Conservation (phyloP, 2,113 vertebrate species). For the Ptychochromis oligacanthus region DNA sequence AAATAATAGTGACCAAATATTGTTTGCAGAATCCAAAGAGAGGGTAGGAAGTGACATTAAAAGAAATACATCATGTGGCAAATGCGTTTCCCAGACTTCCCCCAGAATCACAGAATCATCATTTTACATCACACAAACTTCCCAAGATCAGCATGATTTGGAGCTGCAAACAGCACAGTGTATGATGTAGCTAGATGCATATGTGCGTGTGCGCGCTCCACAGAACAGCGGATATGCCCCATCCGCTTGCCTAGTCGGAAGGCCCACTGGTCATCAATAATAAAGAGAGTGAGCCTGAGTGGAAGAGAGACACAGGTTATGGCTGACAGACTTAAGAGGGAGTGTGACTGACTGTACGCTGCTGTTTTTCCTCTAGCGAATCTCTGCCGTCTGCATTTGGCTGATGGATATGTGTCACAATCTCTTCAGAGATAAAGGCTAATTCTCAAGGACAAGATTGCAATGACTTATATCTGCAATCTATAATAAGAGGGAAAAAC, state of each 20-base stretch:
- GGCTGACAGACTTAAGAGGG: constrained; percentile 14
- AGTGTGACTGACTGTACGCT: background rate
- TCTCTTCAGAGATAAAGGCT: constrained; percentile 32
- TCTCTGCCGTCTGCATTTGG: background rate
- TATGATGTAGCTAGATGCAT: background rate
- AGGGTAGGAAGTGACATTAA: background rate
- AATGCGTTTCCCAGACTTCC: background rate
- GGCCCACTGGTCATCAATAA: constrained; percentile 69
- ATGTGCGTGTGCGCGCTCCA: background rate
- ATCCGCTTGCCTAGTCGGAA: constrained; percentile 18
- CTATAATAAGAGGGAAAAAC: background rate
- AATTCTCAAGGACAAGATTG: constrained; percentile 51
- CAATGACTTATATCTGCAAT: constrained; percentile 36
- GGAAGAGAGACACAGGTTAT: constrained; percentile 30
- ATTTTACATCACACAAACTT: constrained; percentile 5
- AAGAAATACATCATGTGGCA: constrained; percentile 8
- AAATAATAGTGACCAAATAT: background rate
- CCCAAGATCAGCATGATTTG: constrained; percentile 39
- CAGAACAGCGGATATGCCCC: constrained; percentile 3
- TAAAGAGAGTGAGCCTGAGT: constrained; percentile 33
- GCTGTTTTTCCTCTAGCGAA: background rate
- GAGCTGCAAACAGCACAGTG: constrained; percentile 13
- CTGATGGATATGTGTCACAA: constrained; percentile 33
- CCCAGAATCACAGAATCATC: constrained; percentile 1
- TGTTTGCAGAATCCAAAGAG: background rate